These are phyloP conservation scores for Trogon surrucura DNA, from an alignment of 2,113 vertebrate species.

Conservation along the genomic window DNA sequence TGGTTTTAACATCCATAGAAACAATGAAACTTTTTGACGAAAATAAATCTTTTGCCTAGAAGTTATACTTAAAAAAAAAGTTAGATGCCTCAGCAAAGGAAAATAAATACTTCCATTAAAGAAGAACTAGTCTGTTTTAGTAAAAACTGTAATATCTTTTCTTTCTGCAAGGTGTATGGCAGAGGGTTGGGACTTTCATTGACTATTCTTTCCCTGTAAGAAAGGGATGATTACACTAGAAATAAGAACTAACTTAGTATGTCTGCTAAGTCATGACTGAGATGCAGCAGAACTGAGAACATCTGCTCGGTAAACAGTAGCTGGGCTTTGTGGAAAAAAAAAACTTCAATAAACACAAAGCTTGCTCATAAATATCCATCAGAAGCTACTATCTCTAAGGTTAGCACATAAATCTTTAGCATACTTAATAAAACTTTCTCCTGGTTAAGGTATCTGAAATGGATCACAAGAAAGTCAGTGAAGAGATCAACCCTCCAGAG, in stretches of 20 bases:
- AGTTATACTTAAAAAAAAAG: not conserved
- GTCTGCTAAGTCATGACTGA: not conserved
- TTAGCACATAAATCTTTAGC: conserved; percentile 7
- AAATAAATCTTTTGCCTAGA: not conserved
- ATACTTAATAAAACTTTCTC: not conserved
- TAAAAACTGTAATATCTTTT: not conserved
- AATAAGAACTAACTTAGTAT: not conserved
- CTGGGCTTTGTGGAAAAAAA: not conserved
- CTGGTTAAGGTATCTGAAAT: not conserved
- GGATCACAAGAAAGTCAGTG: not conserved
- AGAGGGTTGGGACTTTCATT: not conserved
- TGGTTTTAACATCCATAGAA: not conserved
- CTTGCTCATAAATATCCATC: not conserved
- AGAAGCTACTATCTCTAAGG: not conserved
- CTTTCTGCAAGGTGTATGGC: not conserved
- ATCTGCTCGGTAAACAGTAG: not conserved
- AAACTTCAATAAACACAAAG: not conserved
- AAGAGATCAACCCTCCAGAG: not conserved
- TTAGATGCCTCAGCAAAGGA: not conserved
- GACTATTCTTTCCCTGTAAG: not conserved
- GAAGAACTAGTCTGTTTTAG: not conserved
- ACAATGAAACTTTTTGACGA: not conserved
- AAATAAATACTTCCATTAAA: not conserved
- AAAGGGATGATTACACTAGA: not conserved
- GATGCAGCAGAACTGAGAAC: not conserved